Percentiles rank a stretch among this genome's conserved stretches.
Evolutionary conservation across 2,113 vertebrate species (phyloP).

Genomic region (Gavialis gangeticus): DNA sequence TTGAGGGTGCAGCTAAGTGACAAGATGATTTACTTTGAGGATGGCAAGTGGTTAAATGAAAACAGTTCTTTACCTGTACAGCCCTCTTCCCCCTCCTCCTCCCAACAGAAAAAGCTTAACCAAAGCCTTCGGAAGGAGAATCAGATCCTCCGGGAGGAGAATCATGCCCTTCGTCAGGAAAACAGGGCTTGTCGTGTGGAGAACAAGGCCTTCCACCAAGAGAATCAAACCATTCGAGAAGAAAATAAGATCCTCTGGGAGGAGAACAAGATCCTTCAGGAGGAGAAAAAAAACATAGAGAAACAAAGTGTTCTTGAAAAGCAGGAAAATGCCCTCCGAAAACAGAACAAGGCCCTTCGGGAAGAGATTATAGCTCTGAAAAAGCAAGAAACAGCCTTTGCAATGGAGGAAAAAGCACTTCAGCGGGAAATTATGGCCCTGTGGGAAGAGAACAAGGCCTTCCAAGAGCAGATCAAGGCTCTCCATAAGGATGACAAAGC

Average conservation of each 20-base stretch:
- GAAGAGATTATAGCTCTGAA: conserved; percentile 27
- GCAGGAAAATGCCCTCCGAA: neutral
- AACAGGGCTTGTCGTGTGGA: neutral
- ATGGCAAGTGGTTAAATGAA: neutral
- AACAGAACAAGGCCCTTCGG: conserved; percentile 27
- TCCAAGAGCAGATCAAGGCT: conserved; percentile 28
- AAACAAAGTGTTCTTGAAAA: conserved; percentile 5
- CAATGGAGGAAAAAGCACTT: conserved; percentile 33
- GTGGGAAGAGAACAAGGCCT: conserved; percentile 20
- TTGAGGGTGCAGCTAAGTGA: neutral
- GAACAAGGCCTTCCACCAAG: neutral
- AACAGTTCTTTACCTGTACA: neutral
- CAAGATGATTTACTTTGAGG: neutral
- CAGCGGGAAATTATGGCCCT: conserved; percentile 29
- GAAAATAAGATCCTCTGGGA: conserved; percentile 6
- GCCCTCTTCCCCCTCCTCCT: neutral
- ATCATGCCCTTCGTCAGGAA: conserved; percentile 7
- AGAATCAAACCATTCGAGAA: neutral
- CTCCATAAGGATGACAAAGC: conserved; percentile 7
- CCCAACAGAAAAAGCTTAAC: neutral
- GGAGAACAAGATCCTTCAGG: neutral
- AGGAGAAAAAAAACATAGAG: neutral
- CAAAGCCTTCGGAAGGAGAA: neutral
- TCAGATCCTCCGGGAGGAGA: neutral
- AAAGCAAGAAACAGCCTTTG: conserved; percentile 30